These are phyloP conservation scores for Gephyroberyx darwinii DNA, from an alignment of 2,797 vertebrate species.

Conservation along the genomic window DNA sequence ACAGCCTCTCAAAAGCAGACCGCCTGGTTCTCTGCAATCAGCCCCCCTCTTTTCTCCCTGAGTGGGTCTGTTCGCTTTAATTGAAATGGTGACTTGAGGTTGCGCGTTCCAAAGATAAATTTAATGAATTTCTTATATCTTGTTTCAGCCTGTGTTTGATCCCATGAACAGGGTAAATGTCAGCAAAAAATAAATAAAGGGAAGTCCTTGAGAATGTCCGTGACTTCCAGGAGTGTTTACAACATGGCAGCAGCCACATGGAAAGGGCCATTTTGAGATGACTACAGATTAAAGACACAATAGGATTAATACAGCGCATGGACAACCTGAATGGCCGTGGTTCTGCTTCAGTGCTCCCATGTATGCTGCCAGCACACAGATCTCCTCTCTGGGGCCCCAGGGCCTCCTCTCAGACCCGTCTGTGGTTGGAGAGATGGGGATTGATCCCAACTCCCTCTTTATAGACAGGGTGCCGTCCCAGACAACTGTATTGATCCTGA, in stretches of 20 bases:
- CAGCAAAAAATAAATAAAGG: too few species aligned
- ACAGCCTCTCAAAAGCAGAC: slow-evolving; percentile 66
- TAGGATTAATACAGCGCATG: slow-evolving; percentile 6
- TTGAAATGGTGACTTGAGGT: slow-evolving; percentile 48
- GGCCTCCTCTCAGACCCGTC: not conserved
- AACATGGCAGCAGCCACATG: not conserved
- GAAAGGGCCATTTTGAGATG: not conserved
- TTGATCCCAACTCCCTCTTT: slow-evolving; percentile 27
- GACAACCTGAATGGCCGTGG: not conserved
- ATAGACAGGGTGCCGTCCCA: slow-evolving; percentile 32
- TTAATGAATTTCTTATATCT: slow-evolving; percentile 24
- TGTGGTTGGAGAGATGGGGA: slow-evolving; percentile 1
- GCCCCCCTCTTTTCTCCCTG: slow-evolving; percentile 57
- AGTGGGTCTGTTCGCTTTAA: slow-evolving; percentile 47
- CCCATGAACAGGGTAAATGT: not conserved
- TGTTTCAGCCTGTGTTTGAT: not conserved
- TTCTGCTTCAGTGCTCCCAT: slow-evolving; percentile 1
- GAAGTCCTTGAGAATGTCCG: not conserved
- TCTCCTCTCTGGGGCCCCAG: not conserved
- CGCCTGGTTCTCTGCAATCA: slow-evolving; percentile 64
- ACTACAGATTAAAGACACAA: not conserved
- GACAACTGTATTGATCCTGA: slow-evolving; percentile 64
- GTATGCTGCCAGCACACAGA: not conserved
- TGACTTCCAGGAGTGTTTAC: not conserved
- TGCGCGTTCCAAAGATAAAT: slow-evolving; percentile 35